These are phyloP conservation scores for Synanthedon andrenaeformis DNA, from an alignment of 2,888 invertebrate species.

Conservation along the genomic window DNA sequence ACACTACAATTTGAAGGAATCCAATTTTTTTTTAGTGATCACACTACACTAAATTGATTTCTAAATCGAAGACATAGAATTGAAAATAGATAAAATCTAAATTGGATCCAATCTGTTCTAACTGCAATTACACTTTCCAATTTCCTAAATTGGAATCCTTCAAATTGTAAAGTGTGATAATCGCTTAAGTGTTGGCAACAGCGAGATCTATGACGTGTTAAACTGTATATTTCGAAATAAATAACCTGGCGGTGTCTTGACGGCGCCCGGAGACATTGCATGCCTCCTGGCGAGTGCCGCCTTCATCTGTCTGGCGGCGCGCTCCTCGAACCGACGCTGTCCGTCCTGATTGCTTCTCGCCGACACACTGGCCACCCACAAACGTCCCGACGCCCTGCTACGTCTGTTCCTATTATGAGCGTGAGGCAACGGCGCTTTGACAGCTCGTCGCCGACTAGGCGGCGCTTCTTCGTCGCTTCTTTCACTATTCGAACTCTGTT, in stretches of 20 bases:
- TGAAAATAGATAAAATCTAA: too few relatives aligned
- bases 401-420: constrained; percentile 2
- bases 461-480: constrained; percentile 46
- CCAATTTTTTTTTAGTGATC: too few relatives aligned
- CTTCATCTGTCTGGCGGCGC: constrained; percentile 77
- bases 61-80: too few relatives aligned
- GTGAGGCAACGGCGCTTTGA: constrained; percentile 6
- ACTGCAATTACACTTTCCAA: too few relatives aligned
- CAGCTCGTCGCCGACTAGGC: constrained; percentile 15
- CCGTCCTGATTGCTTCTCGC: constrained; percentile 90
- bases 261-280: constrained; percentile 20
- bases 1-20: too few relatives aligned
- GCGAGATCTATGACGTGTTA: too few relatives aligned
- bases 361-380: constrained; percentile 82
- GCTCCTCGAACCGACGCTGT: constrained; percentile 86
- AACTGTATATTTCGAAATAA: too few relatives aligned
- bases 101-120: too few relatives aligned
- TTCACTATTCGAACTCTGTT: constrained; percentile 44
- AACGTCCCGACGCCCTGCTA: constrained; percentile 33
- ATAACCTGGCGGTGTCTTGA: constrained; percentile 37
- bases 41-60: too few relatives aligned
- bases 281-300: constrained; percentile 66
- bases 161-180: too few relatives aligned
- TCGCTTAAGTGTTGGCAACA: too few relatives aligned
- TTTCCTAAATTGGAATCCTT: too few relatives aligned